Base-by-base conservation (phyloP, 1,140 invertebrate genomes). In the Lycorma delicatula region DNA sequence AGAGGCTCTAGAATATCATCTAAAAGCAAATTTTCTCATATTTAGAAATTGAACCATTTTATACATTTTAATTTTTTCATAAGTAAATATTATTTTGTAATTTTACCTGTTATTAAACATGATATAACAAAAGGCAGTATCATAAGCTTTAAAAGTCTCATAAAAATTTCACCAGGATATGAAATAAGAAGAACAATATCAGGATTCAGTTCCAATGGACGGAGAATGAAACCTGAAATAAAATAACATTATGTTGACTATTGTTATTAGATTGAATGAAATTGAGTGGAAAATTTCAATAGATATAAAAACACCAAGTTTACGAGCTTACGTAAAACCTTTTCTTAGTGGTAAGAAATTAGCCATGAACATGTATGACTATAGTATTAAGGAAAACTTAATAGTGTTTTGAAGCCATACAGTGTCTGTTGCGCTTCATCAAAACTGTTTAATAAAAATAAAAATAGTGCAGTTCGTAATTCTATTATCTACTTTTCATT, bases 81-180 rank as follows among this genome's bases (percentile, higher is more conserved):
- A n/a, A n/a, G n/a, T n/a, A n/a, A n/a, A n/a, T n/a, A n/a, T n/a
- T n/a, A n/a, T n/a, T n/a, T n/a, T n/a, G n/a, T n/a, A n/a, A n/a
- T n/a, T n/a, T 73, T 74, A 80, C 83, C 83, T 65, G 88, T 83
- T 66, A 93, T 88, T n/a, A 93, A 73, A 65, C 89, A 91, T 41
- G 91, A 88, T 59, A 95, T 89, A 56, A 93, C 87, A 61, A 93
- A 72, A 12, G 90, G 91, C 56, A 93, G 72, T 66, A 93, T 92
- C 84, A 93, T 89, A 56, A 93, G 75, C 71, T 93, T 91, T 7
- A 92, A 73, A 26, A 91, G 75, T 64, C 91, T 81, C 86, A 93
- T 92, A 69, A 93, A 93, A 7, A 93, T 75, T 67, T 93, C 91
- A 50, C 91, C 90, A n/a, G 90, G 91, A 73, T 93, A 93, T 1